These are phyloP conservation scores for Engraulis encrasicolus DNA, from an alignment of 2,113 vertebrate genomes.

Conservation along the genomic window DNA sequence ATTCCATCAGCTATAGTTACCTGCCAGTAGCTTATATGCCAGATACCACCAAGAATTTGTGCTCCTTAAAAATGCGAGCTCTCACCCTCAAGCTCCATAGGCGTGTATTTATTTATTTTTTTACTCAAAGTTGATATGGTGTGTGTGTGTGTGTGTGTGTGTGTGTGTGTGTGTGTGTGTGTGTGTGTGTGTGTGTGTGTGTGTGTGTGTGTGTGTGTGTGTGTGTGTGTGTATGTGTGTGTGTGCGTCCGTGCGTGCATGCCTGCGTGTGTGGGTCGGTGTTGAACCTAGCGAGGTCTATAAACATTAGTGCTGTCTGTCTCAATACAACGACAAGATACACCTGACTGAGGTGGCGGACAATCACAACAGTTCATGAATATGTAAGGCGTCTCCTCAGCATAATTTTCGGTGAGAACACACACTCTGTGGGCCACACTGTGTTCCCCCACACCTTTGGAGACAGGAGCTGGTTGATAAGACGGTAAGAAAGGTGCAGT, in stretches of 20 bases:
- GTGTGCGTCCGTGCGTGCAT: not conserved
- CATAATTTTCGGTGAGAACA: not conserved
- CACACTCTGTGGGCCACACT: not conserved
- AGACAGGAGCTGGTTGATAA: not conserved
- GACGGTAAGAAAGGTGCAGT: not conserved
- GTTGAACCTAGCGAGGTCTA: not conserved
- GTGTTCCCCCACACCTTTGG: not conserved
- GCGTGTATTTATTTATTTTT: too few species aligned
- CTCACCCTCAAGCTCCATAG: too few species aligned
- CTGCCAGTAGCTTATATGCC: too few species aligned
- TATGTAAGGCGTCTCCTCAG: conserved; percentile 4
- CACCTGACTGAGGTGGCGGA: not conserved
- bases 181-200: not conserved
- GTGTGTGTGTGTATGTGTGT: not conserved
- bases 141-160: not conserved
- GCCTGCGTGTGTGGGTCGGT: not conserved
- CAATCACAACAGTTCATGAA: conserved; percentile 7
- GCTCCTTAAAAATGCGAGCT: too few species aligned
- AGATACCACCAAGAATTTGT: too few species aligned
- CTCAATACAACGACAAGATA: not conserved
- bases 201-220: not conserved
- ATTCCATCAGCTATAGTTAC: too few species aligned
- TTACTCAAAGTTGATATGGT: too few species aligned
- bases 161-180: not conserved
- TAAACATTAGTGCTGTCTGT: not conserved